A percentile compares a stretch with the other conserved stretches of the same genome.
phyloP scores from a whole-genome alignment of 2,888 invertebrate species.

The Heteromurus nitidus region DNA sequence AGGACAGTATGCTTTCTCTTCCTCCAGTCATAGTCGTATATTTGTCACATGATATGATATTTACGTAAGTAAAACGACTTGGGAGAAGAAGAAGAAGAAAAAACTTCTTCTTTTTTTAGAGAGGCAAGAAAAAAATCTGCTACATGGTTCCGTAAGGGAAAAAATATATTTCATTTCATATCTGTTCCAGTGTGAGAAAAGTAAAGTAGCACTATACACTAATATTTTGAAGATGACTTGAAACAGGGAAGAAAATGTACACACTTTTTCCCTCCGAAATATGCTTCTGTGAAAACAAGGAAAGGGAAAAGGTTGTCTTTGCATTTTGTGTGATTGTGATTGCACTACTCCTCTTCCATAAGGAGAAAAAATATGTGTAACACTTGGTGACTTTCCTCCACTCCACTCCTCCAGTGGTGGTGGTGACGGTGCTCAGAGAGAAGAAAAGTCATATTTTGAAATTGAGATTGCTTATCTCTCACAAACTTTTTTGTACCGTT shows the following conservation, averaged over 20 bases:
- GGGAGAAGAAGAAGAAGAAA: slow-evolving; percentile 28
- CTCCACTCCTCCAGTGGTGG: too few species aligned
- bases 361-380: too few species aligned
- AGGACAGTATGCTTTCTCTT: slow-evolving; percentile 62
- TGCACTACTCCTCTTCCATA: slow-evolving; percentile 26
- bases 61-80: slow-evolving; percentile 36
- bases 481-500: slow-evolving; percentile 73
- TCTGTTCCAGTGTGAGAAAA: slow-evolving; percentile 5
- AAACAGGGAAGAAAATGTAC: background rate
- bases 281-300: background rate
- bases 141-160: slow-evolving; percentile 18
- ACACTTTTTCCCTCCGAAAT: too few species aligned
- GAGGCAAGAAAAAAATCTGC: slow-evolving; percentile 55
- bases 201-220: slow-evolving; percentile 16
- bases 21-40: slow-evolving; percentile 56
- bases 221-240: slow-evolving; percentile 53
- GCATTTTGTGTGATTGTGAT: slow-evolving; percentile 45
- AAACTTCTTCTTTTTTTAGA: slow-evolving; percentile 5
- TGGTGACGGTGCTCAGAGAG: slow-evolving; percentile 16
- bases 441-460: slow-evolving; percentile 73
- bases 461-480: slow-evolving; percentile 73
- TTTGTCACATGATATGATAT: slow-evolving; percentile 60
- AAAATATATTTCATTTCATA: slow-evolving; percentile 47
- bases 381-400: too few species aligned
- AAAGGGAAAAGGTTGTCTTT: slow-evolving; percentile 29